Conservation (phyloP, 2,113 vertebrate species). For the Thunnus thynnus region DNA sequence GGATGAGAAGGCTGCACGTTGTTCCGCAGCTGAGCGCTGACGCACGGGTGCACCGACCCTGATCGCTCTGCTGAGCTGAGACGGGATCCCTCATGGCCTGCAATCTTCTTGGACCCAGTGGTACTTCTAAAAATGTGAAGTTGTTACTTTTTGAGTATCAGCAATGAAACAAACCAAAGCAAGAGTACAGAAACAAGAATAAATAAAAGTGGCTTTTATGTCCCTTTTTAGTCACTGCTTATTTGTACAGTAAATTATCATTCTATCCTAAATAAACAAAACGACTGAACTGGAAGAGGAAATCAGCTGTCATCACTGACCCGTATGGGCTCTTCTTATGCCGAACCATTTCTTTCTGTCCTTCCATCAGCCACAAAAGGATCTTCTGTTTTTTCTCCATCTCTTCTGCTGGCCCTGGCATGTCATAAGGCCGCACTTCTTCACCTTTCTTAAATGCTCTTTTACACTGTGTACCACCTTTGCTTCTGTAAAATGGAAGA, state of each 20-base stretch:
- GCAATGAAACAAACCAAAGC: not conserved
- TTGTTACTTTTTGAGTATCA: not conserved
- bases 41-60: slow-evolving; percentile 85
- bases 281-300: too few relatives aligned
- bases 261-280: too few relatives aligned
- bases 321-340: slow-evolving; percentile 91
- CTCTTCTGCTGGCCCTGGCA: slow-evolving; percentile 86
- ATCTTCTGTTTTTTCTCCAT: slow-evolving; percentile 95
- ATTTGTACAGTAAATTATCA: too few relatives aligned
- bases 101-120: slow-evolving; percentile 87
- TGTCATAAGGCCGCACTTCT: slow-evolving; percentile 80
- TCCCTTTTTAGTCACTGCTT: too few relatives aligned
- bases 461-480: slow-evolving; percentile 84
- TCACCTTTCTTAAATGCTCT: slow-evolving; percentile 86
- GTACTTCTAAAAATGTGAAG: slow-evolving; percentile 76
- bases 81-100: slow-evolving; percentile 84
- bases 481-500: slow-evolving; percentile 79
- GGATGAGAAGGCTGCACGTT: slow-evolving; percentile 92
- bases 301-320: slow-evolving; percentile 76
- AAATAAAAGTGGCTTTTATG: not conserved
- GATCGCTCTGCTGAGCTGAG: slow-evolving; percentile 86
- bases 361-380: slow-evolving; percentile 96
- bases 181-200: not conserved
- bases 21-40: slow-evolving; percentile 87
- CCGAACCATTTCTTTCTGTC: slow-evolving; percentile 91